Evolutionary conservation across 2,113 vertebrate species (phyloP), one percentile per base, ranked within the genome.

Genomic region (Bufo bufo): DNA sequence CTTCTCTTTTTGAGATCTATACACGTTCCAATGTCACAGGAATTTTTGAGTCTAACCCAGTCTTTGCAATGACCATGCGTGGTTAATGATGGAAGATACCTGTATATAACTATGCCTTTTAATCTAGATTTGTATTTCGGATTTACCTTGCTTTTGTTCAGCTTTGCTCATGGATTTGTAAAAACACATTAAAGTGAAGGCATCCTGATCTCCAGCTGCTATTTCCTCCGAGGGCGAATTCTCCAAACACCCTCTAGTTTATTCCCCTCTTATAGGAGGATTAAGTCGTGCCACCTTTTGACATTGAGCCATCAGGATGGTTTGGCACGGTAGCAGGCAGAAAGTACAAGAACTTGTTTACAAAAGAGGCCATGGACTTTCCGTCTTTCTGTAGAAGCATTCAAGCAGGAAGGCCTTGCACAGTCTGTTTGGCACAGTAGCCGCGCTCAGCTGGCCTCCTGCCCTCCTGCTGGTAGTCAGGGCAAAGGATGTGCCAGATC

Each of bases 371-470:
- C 93, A 94, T 92, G 94, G 92, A 94, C 94, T 94, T 94, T 92
- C 90, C 90, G 91, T 91, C 91, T 96, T 96, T 95, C 95, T 95
- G 94, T 95, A 91, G 92, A 93, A 95, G 95, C 95, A 96, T 95
- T 95, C 85, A 90, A 93, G 94, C 95, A 94, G 93, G 82, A 94
- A 94, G 93, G 61, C 91, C 94, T 84, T 90, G 85, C 94, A 94
- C 93, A 95, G 95, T 94, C 94, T 96, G 92, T 93, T 95, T 96
- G 94, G 95, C 95, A 95, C 94, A 94, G 95, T 94, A 94, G 94
- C 94, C 16, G 87, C 90, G 92, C 92, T 93, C 92, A 91, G 93
- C 93, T 92, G 94, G 94, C 95, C 89, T 87, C 14, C 88, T 93
- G 92, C 92, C 93, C 94, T 94, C 94, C 95, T 92, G 93, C 95